Evolutionary conservation across 1,140 invertebrate genomes (phyloP), one percentile per base, ranked within the genome.

Genomic region (Nymphalis io): DNA sequence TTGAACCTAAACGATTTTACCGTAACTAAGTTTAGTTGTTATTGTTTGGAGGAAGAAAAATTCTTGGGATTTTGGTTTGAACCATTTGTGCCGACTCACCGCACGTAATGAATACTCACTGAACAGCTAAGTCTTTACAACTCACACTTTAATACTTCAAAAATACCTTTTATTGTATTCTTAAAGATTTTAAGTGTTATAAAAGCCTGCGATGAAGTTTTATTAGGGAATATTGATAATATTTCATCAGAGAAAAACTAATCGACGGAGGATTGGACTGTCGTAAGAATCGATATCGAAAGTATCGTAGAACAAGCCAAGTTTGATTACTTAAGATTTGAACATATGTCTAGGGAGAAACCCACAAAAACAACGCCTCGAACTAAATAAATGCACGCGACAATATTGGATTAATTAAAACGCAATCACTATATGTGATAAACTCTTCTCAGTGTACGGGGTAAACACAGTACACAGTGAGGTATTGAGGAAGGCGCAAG

Each of bases 71-170:
- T 65, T 65, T 33, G 48, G 62, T 48, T n/a, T n/a, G n/a, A n/a
- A n/a, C 11, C 57, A 13, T 68, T 70, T 70, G 12, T 70, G 68
- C 48, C 46, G 61, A 70, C 53, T 70, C 68, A 70, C 61, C 44
- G 61, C 16, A 3, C 55, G 20, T 70, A 70, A 70, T 70, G 68
- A 70, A 11, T 60, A 59, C 59, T 44, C 60, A 39, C 60, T 55
- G 51, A 51, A 23, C 15, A n/a, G 10, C 18, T 21, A 1, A 21
- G 10, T 51, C 11, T 18, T 21, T 51, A 51, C 46, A 8, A 8
- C 46, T 11, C 46, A 20, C 20, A 51, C 46, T 10, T 51, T 51
- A 51, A 20, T 58, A 58, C 55, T 10, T 33, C 20, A 58, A 33
- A 58, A 58, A 58, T 33, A 58, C 15, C 23, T 33, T 6, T 12